A percentile compares a stretch with the other conserved stretches of the same genome.
Evolutionary conservation across 1,140 invertebrate species (phyloP).

Genomic region (Drosophila mauritiana): DNA sequence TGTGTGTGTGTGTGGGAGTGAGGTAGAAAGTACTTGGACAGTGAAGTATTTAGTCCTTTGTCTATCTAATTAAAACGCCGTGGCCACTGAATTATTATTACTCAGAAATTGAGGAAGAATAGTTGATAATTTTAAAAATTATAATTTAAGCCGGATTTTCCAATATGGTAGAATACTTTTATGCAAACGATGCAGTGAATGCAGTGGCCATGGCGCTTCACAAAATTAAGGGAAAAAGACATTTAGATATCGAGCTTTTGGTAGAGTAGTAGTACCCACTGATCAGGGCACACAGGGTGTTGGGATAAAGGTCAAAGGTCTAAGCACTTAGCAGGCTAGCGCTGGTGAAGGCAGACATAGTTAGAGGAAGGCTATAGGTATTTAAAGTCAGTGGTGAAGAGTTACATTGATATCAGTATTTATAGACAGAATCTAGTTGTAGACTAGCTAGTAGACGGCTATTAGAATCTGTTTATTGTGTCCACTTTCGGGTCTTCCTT

Average conservation of each 20-base stretch:
- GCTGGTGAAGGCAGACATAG: constrained; percentile 20
- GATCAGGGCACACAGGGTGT: background rate
- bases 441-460: constrained; percentile 46
- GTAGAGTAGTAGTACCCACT: background rate
- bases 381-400: background rate
- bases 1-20: constrained; percentile 7
- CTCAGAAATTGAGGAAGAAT: too few species aligned
- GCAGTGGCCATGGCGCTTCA: background rate
- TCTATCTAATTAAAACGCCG: background rate
- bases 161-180: background rate
- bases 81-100: background rate
- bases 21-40: constrained; percentile 1
- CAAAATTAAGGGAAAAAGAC: background rate
- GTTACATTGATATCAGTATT: constrained; percentile 46
- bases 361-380: constrained; percentile 2
- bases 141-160: background rate
- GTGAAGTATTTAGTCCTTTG: background rate
- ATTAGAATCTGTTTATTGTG: constrained; percentile 45
- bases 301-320: background rate
- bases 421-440: constrained; percentile 45
- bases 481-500: constrained; percentile 23
- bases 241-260: background rate
- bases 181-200: background rate
- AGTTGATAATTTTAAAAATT: too few species aligned
- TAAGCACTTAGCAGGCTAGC: constrained; percentile 5